phyloP scores from a whole-genome alignment of 1,140 invertebrate genomes.

The Atta texana region DNA sequence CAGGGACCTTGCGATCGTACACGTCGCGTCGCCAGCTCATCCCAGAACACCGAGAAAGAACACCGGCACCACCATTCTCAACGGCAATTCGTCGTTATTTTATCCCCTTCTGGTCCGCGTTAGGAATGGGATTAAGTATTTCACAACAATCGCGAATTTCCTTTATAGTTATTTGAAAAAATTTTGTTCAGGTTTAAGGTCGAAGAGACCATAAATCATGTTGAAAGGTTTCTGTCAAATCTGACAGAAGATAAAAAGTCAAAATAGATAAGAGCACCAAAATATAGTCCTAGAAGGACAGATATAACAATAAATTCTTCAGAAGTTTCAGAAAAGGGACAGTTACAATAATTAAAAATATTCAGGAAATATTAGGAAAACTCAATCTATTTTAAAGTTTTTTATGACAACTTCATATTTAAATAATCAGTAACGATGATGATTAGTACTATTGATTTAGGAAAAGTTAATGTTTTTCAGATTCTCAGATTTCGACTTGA shows the following conservation, averaged over 20 bases:
- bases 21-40: constrained; percentile 24
- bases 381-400: not conserved
- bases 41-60: constrained; percentile 77
- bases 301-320: not conserved
- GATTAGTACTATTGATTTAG: not conserved
- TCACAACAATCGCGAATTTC: not conserved
- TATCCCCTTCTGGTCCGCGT: not conserved
- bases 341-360: no score
- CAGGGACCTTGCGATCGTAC: constrained; percentile 74
- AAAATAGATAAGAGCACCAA: not conserved
- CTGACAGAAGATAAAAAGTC: not conserved
- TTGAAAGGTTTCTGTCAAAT: not conserved
- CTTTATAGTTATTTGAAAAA: not conserved
- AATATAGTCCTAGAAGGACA: no score
- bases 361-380: no score
- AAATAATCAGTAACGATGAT: not conserved
- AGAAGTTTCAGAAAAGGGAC: not conserved
- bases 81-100: constrained; percentile 11
- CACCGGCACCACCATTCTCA: constrained; percentile 63
- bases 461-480: not conserved
- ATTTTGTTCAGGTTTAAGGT: not conserved
- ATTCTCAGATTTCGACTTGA: not conserved
- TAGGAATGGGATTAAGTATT: constrained; percentile 30
- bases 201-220: not conserved
- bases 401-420: not conserved